Base-by-base conservation (phyloP, 2,888 invertebrate genomes). In the Myopa tessellatipennis region DNA sequence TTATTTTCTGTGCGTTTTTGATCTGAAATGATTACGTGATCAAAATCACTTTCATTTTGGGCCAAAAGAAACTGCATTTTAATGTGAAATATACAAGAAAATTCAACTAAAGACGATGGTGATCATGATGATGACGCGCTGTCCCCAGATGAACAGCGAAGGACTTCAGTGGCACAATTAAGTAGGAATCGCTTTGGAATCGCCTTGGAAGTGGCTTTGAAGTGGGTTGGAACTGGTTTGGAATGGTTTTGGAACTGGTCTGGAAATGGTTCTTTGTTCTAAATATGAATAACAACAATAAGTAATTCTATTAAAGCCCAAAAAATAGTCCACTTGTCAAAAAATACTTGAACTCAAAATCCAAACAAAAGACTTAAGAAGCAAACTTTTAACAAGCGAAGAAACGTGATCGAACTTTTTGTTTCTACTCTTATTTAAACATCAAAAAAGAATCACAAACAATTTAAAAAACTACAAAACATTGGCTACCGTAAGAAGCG, bases 301-400 rank as follows among this genome's bases (percentile, higher is more conserved):
- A 26, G 26, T 26, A 26, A 26, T 26, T 26, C 26, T n/a, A n/a
- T n/a, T n/a, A n/a, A n/a, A n/a, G n/a, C n/a, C n/a, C n/a, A n/a
- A n/a, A n/a, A n/a, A n/a, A n/a, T n/a, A n/a, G n/a, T n/a, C n/a
- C n/a, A n/a, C n/a, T n/a, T n/a, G n/a, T n/a, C n/a, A n/a, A n/a
- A n/a, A n/a, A n/a, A n/a, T n/a, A n/a, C n/a, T n/a, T n/a, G n/a
- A 26, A 26, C 26, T 26, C 26, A 26, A 26, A 26, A 26, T 26
- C 26, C 26, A 26, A 26, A 40, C 68, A 40, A 68, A 68, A 68
- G 68, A 50, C 68, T 50, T 45, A 50, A 68, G 68, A 45, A n/a
- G 40, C 18, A 68, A 68, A 68, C 50, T 68, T 68, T 38, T n/a
- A 45, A 26, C 18, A 34, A 1, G 18, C 4, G 4, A 12, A 26